Evolutionary conservation across 2,888 invertebrate species (phyloP).

Genomic region (Lycophotia porphyrea): DNA sequence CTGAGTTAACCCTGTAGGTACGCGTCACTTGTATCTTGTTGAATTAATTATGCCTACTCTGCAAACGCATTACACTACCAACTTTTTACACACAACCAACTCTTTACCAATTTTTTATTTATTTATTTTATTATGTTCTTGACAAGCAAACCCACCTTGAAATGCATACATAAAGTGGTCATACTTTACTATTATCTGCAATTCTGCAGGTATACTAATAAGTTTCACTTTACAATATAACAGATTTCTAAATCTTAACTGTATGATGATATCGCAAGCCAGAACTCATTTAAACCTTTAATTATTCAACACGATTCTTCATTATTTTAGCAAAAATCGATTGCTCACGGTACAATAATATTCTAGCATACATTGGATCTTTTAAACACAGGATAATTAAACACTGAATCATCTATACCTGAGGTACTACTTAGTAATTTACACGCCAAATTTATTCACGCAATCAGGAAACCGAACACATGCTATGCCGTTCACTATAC

Average conservation of each 20-base stretch:
- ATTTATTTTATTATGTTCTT: no score
- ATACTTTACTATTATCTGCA: no score
- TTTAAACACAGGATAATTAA: slow-evolving; percentile 22
- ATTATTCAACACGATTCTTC: slow-evolving; percentile 15
- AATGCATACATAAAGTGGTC: no score
- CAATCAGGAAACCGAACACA: slow-evolving; percentile 63
- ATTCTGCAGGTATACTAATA: not conserved
- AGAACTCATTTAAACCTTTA: slow-evolving; percentile 11
- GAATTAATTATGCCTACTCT: not conserved
- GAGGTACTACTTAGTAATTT: slow-evolving; percentile 38
- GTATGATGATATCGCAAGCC: slow-evolving; percentile 5
- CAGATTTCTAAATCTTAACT: slow-evolving; percentile 9
- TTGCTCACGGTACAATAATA: slow-evolving; percentile 8
- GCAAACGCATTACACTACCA: not conserved
- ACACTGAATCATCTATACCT: slow-evolving; percentile 28
- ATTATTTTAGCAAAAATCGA: slow-evolving; percentile 36
- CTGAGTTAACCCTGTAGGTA: not conserved
- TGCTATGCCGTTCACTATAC: slow-evolving; percentile 53
- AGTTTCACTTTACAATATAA: not conserved
- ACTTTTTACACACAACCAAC: no score
- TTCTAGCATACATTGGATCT: slow-evolving; percentile 13
- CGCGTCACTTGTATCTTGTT: not conserved
- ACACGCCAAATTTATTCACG: slow-evolving; percentile 54
- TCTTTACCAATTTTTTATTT: no score
- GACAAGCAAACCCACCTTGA: no score